phyloP scores from a whole-genome alignment of 2,888 invertebrate species.

The Theretra japonica region DNA sequence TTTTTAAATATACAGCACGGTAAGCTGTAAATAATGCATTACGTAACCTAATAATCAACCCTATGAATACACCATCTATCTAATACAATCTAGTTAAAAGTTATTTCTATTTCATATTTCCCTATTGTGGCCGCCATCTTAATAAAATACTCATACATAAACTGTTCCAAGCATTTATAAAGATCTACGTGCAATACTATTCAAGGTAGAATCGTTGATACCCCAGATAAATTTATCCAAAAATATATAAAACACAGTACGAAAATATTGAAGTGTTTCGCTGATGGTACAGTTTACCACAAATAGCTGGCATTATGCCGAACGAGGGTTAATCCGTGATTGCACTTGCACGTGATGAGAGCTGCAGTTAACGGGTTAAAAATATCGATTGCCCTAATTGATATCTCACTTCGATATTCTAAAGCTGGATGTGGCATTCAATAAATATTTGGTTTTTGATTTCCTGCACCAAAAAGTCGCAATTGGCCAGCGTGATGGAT shows the following conservation, averaged over 20 bases:
- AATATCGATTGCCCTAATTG: constrained; percentile 67
- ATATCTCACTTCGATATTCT: constrained; percentile 47
- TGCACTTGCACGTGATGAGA: constrained; percentile 50
- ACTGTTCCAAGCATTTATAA: too few species aligned
- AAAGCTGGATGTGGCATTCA: constrained; percentile 41
- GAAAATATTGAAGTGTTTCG: background rate
- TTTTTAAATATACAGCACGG: too few species aligned
- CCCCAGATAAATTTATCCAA: background rate
- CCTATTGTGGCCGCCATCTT: too few species aligned
- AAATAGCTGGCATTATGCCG: constrained; percentile 38
- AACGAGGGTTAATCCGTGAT: constrained; percentile 56
- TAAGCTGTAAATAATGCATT: too few species aligned
- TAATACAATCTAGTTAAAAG: too few species aligned
- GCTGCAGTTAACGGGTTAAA: constrained; percentile 57
- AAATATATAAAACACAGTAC: background rate
- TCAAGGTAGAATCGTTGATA: too few species aligned
- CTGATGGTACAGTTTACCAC: constrained; percentile 25
- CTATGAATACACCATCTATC: too few species aligned
- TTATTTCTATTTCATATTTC: too few species aligned
- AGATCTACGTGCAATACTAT: too few species aligned
- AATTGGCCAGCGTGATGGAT: too few species aligned
- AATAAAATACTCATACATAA: too few species aligned
- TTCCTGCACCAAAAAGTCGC: background rate
- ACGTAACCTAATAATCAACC: too few species aligned
- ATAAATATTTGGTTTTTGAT: background rate